phyloP scores from a whole-genome alignment of 2,797 vertebrate genomes.

The Sciurus carolinensis region DNA sequence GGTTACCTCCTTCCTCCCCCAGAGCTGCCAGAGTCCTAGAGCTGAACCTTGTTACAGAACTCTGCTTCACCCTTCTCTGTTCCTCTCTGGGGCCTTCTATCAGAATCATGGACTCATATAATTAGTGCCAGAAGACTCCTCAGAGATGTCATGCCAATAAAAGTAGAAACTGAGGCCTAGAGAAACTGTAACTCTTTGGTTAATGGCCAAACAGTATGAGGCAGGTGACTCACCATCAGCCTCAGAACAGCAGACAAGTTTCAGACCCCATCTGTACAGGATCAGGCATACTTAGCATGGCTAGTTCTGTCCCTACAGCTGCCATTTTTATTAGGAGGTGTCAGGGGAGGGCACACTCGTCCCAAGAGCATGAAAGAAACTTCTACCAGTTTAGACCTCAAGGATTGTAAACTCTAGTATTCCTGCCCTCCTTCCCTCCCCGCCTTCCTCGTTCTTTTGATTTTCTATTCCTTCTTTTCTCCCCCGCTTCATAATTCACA shows the following conservation, averaged over 20 bases:
- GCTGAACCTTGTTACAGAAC: background rate
- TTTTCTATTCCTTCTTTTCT: no score
- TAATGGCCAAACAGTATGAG: slow-evolving; percentile 53
- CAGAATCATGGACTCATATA: slow-evolving; percentile 20
- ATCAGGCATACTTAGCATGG: background rate
- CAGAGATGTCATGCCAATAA: background rate
- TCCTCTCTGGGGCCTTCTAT: slow-evolving; percentile 44
- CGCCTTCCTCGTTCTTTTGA: no score
- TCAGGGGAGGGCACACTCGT: background rate
- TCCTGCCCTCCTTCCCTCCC: no score
- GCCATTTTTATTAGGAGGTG: slow-evolving; percentile 44
- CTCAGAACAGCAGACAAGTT: background rate
- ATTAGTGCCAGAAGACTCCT: slow-evolving; percentile 45
- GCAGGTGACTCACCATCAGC: slow-evolving; percentile 42
- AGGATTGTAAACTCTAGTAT: background rate
- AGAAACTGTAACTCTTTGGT: slow-evolving; percentile 41
- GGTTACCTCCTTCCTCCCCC: background rate
- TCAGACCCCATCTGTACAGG: background rate
- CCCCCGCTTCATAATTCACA: background rate
- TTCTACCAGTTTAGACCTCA: background rate
- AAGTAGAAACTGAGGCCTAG: slow-evolving; percentile 45
- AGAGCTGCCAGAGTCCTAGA: background rate
- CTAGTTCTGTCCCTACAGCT: background rate
- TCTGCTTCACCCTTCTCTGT: background rate
- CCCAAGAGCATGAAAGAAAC: background rate